Evolutionary conservation across 1,140 invertebrate species (phyloP).

Genomic region (Nylanderia fulva): DNA sequence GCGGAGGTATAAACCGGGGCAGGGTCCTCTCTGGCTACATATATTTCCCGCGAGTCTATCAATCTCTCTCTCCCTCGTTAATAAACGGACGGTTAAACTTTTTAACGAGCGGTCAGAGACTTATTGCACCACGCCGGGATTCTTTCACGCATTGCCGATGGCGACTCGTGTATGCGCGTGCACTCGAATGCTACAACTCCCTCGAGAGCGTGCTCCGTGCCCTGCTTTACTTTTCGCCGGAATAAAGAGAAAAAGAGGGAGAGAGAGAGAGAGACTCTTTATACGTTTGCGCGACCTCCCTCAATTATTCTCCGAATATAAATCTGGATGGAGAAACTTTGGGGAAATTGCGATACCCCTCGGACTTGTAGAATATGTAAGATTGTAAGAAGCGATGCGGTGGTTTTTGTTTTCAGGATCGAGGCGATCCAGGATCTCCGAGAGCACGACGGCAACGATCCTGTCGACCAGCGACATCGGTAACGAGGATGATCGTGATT

Average conservation of each 20-base stretch:
- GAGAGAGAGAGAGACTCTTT: no score
- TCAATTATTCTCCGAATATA: constrained; percentile 11
- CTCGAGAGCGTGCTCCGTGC: background rate
- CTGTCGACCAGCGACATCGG: constrained; percentile 83
- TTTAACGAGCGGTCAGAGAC: constrained; percentile 75
- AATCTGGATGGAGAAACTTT: background rate
- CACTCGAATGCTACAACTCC: constrained; percentile 59
- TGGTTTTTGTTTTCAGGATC: constrained; percentile 84
- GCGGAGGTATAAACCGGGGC: no score
- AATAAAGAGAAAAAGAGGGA: no score
- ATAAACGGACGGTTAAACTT: constrained; percentile 76
- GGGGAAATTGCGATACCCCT: background rate
- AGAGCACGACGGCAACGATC: constrained; percentile 86
- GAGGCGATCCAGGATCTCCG: constrained; percentile 71
- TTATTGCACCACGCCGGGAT: constrained; percentile 61
- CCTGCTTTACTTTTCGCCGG: background rate
- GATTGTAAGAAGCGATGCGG: background rate
- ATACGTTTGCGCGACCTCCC: background rate
- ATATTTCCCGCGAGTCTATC: constrained; percentile 58
- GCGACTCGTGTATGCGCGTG: constrained; percentile 65
- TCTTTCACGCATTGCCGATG: constrained; percentile 70
- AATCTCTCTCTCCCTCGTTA: constrained; percentile 44
- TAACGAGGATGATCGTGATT: constrained; percentile 86
- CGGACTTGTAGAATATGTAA: background rate
- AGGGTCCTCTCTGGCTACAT: constrained; percentile 62